Conservation (phyloP, 2,888 invertebrate genomes). For the Anthrax anthrax region DNA sequence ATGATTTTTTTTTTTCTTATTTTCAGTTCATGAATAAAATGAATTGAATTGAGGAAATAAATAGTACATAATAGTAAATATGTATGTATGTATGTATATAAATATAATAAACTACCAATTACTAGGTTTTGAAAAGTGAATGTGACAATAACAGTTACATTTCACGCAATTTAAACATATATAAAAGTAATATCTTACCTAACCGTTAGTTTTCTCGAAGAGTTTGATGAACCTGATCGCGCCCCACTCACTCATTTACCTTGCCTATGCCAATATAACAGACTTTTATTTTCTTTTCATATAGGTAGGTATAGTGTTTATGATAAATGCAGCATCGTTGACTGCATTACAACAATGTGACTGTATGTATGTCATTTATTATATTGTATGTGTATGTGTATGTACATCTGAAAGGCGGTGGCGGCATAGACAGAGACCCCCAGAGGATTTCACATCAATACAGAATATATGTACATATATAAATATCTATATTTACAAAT, state of each 20-base stretch:
- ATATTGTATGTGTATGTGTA: neutral
- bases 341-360: neutral
- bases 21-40: no score
- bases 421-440: neutral
- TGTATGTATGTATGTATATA: no score
- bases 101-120: neutral
- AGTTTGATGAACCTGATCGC: constrained; percentile 5
- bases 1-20: no score
- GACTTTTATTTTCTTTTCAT: no score
- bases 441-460: neutral
- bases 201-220: neutral
- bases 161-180: neutral
- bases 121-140: neutral
- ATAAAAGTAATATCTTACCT: neutral
- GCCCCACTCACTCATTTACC: no score
- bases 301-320: no score
- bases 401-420: neutral
- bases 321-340: no score
- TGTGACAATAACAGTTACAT: neutral
- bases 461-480: neutral
- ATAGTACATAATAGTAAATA: neutral
- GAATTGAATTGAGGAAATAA: no score
- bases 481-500: neutral
- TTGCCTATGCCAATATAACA: no score
- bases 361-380: neutral